These are phyloP conservation scores for Lutraria rhynchaena DNA, from an alignment of 1,140 invertebrate genomes.

Conservation along the genomic window DNA sequence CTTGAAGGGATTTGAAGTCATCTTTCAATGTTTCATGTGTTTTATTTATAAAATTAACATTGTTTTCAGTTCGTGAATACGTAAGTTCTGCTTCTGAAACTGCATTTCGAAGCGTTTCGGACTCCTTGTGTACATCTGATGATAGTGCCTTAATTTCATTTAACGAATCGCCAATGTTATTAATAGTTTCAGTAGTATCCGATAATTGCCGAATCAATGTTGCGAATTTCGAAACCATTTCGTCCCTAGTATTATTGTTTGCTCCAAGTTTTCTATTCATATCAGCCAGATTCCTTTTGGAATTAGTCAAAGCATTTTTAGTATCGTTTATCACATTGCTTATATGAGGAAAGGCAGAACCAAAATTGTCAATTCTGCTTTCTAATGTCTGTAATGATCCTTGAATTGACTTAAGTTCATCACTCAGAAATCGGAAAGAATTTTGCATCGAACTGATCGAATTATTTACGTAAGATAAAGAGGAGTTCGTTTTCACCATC, in stretches of 20 bases:
- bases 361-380: conserved; percentile 5
- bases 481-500: not conserved
- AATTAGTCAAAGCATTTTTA: not conserved
- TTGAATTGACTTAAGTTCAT: conserved; percentile 12
- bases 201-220: not conserved
- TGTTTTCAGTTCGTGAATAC: conserved; percentile 1
- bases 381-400: conserved; percentile 30
- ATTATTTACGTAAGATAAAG: conserved; percentile 23
- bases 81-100: not conserved
- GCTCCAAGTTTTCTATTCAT: not conserved
- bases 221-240: not conserved
- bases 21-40: conserved; percentile 29
- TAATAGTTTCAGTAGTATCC: not conserved
- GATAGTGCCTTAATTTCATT: not conserved
- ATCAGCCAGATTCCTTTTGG: not conserved
- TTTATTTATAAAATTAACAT: conserved; percentile 17
- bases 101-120: not conserved
- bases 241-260: not conserved
- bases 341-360: conserved; percentile 45
- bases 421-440: not conserved
- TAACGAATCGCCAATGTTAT: not conserved
- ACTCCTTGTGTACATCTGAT: not conserved
- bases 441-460: conserved; percentile 8
- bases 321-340: not conserved
- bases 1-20: not conserved